phyloP scores from a whole-genome alignment of 2,797 vertebrate species.

The Eulemur coronatus region DNA sequence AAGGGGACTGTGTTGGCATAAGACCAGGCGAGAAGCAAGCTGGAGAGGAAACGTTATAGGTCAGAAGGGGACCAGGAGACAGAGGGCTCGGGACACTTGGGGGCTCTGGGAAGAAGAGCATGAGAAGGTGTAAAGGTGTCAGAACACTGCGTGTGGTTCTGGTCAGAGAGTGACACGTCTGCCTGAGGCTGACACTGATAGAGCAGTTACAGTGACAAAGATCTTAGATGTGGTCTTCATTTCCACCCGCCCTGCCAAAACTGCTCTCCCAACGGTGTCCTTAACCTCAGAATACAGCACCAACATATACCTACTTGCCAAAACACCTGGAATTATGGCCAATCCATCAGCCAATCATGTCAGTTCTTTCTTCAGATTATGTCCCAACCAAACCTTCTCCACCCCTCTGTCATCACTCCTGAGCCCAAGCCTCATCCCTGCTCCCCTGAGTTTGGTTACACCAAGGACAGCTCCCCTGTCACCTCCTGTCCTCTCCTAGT shows the following conservation, averaged over 20 bases:
- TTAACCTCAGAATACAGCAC: neutral
- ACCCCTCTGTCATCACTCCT: neutral
- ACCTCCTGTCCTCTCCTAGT: neutral
- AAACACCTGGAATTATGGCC: neutral
- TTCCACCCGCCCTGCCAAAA: neutral
- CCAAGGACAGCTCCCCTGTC: neutral
- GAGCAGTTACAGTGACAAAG: neutral
- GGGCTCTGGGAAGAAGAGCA: neutral
- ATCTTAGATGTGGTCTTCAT: neutral
- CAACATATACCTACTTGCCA: neutral
- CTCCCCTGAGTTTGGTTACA: neutral
- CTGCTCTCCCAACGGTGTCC: neutral
- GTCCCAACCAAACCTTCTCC: neutral
- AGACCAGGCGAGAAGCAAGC: neutral
- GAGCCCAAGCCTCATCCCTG: neutral
- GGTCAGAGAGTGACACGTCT: accelerated
- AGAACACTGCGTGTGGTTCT: neutral
- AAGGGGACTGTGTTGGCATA: neutral
- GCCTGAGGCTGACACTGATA: neutral
- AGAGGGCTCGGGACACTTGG: too few relatives aligned
- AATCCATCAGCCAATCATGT: neutral
- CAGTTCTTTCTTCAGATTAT: neutral
- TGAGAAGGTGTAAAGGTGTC: neutral
- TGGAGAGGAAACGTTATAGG: neutral
- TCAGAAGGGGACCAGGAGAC: neutral